These are phyloP conservation scores for Lepidocyrtoides sp. DNA, from an alignment of 2,888 invertebrate genomes.

Conservation along the genomic window DNA sequence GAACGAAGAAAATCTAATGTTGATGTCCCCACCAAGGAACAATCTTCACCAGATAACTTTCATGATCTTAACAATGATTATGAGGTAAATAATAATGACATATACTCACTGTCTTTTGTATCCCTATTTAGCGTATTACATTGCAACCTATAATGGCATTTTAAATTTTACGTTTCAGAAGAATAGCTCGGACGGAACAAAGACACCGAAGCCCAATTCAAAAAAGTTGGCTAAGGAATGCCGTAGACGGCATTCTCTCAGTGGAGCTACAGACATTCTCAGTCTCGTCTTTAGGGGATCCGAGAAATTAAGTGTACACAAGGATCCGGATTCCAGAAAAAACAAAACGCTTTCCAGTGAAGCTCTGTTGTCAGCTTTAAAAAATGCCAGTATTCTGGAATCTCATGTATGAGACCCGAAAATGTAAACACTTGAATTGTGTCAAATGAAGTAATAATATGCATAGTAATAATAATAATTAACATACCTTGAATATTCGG, in stretches of 20 bases:
- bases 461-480: background rate
- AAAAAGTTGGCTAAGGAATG: constrained; percentile 82
- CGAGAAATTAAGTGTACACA: constrained; percentile 62
- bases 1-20: constrained; percentile 78
- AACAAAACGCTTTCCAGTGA: constrained; percentile 81
- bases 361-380: constrained; percentile 81
- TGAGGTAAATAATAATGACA: constrained; percentile 19
- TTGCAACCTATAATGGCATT: background rate
- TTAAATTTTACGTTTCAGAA: constrained; percentile 52
- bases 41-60: constrained; percentile 1
- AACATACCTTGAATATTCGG: background rate
- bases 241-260: constrained; percentile 84
- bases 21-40: constrained; percentile 32
- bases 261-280: constrained; percentile 85
- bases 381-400: constrained; percentile 84
- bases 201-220: constrained; percentile 81
- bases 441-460: constrained; percentile 43
- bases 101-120: too few species aligned
- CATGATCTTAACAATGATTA: constrained; percentile 30
- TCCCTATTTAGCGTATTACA: background rate
- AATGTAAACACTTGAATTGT: constrained; percentile 2
- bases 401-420: constrained; percentile 84
- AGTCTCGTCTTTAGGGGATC: constrained; percentile 82
- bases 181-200: constrained; percentile 67
- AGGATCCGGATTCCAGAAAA: constrained; percentile 64